Base-by-base conservation (phyloP, 2,888 invertebrate genomes). In the Epinotia ramella region DNA sequence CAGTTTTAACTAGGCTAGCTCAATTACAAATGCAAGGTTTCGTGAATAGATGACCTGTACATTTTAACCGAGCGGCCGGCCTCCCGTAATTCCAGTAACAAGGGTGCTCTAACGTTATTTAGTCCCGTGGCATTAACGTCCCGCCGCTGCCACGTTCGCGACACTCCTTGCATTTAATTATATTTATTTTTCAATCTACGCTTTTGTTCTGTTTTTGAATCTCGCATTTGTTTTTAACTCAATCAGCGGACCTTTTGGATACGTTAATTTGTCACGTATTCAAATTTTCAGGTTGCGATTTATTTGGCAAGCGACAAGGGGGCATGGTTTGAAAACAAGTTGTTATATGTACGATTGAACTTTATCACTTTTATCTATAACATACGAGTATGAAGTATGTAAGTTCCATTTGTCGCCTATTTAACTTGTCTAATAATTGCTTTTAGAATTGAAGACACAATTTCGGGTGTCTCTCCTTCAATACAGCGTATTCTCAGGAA, bases 21-120 rank as follows among this genome's bases (percentile, higher is more conserved):
- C 13, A 46, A 12, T 53, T 7, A 53, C 53, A 16, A 16, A 2
- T n/a, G 53, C n/a, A 53, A 53, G 53, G 53, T n/a, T 53, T n/a
- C n/a, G 6, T 53, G 53, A 53, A 53, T 53, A 53, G 53, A 2
- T n/a, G 82, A 80, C 78, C 79, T 79, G 80, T 80, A 75, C 63
- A 70, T 53, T 53, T 53, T n/a, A 53, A 53, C 53, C 53, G 53
- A 53, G 53, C 53, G 67, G 13, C 73, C 71, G 65, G 65, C 71
- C 85, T 79, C 81, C 79, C 87, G 87, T 92, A 91, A 92, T 92
- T 91, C 90, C 89, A 88, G 89, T 89, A 91, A 93, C 93, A 91
- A 92, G 91, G 91, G 92, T 91, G 88, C 91, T 91, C 90, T 91
- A 93, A 92, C 91, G 87, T 91, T 89, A 91, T 93, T 92, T 91